Evolutionary conservation across 2,113 vertebrate genomes (phyloP), one percentile per base, ranked within the genome.

Genomic region (Vireo altiloquus): DNA sequence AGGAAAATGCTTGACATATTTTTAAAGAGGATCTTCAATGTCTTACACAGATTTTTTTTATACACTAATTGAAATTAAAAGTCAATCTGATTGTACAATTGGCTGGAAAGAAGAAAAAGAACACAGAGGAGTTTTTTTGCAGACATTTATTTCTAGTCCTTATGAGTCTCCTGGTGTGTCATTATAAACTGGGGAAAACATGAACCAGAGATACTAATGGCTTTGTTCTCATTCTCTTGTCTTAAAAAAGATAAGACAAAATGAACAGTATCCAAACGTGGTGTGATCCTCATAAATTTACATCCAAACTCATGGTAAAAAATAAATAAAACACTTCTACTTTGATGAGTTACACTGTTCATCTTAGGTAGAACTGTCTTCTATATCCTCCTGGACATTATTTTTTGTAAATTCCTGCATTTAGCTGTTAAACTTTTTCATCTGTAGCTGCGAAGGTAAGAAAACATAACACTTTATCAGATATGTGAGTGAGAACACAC

Each of bases 391-490:
- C 70, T 90, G 49, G n/a, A 93, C 22, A 40, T 42, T 47, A 44
- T 30, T 56, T 90, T 95, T 65, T 39, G 10, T 70, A 69, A 52
- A 82, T 88, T 93, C 30, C 39, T 44, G 59, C 68, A 6, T 82
- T 50, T 83, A 88, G 70, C 72, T 93, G 61, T 75, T 90, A 88
- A 95, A 79, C 24, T 83, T 92, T 64, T 65, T 94, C 70, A 79
- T 97, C 87, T 92, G 30, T 59, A 94, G 53, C 71, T 65, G 18
- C 91, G 90, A 92, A 71, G 47, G 79, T 92, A 96, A 92, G 78
- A 92, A 97, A 94, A 65, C 20, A 56, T 33, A 92, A 37, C 22
- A 40, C 91, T 94, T 95, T 86, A 83, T 82, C 63, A 81, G 47
- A 66, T 80, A 56, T 37, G 22, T 68, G 52, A 91, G 61, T 87